Percentiles rank a stretch among this genome's conserved stretches.
Evolutionary conservation across 1,140 invertebrate genomes (phyloP).

Genomic region (Melanaphis sacchari): DNA sequence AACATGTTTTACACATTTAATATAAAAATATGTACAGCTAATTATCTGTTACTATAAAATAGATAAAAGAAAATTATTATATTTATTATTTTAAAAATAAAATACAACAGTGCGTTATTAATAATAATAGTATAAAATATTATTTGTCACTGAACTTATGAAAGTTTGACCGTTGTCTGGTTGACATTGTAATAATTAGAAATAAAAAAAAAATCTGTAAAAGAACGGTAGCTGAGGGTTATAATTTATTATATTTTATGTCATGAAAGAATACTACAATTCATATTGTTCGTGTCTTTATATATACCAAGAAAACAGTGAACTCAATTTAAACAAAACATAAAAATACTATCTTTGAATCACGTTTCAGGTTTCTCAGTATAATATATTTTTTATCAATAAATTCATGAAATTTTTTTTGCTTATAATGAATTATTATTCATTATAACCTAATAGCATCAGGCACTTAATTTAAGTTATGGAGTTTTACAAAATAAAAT

Average conservation of each 20-base stretch:
- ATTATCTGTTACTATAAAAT: not conserved
- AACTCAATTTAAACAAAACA: not conserved
- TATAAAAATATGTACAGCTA: no score
- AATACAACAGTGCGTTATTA: not conserved
- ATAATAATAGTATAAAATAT: not conserved
- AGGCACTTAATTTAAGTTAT: not conserved
- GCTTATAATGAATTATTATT: no score
- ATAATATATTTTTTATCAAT: no score
- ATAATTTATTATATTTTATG: not conserved
- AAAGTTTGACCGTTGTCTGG: not conserved
- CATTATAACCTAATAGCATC: no score
- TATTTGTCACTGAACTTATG: not conserved
- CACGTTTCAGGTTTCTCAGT: no score
- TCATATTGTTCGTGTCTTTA: not conserved
- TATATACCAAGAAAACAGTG: not conserved
- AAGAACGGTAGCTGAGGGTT: not conserved
- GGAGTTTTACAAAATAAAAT: not conserved
- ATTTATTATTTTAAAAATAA: no score
- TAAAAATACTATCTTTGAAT: not conserved
- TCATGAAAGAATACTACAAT: not conserved
- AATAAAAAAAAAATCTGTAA: conserved; percentile 1
- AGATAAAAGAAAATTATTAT: not conserved
- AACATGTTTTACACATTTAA: not conserved
- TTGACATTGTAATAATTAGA: conserved; percentile 3
- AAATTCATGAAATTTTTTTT: not conserved